phyloP scores from a whole-genome alignment of 1,140 invertebrate genomes.

The Telenomus remus region DNA sequence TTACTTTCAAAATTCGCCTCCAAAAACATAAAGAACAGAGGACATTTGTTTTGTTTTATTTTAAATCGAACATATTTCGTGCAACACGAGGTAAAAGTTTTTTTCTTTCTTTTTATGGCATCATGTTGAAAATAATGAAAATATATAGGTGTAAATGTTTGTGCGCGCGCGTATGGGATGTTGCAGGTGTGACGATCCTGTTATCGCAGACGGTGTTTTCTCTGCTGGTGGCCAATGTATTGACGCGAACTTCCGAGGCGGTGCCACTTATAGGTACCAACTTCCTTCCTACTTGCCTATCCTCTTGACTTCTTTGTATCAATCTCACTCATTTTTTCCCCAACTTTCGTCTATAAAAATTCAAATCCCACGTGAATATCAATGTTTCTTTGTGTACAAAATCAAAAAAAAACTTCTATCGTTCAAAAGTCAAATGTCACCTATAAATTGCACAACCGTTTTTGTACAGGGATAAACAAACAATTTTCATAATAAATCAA shows the following conservation, averaged over 20 bases:
- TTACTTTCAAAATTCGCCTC: not conserved
- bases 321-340: slow-evolving; percentile 5
- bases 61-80: slow-evolving; percentile 21
- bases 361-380: not conserved
- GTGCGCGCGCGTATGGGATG: slow-evolving; percentile 75
- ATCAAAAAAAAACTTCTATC: too few relatives aligned
- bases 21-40: not conserved
- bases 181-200: slow-evolving; percentile 98
- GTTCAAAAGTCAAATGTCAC: too few relatives aligned
- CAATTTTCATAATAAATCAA: too few relatives aligned
- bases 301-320: slow-evolving; percentile 41
- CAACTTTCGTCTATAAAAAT: not conserved
- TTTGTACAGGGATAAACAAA: too few relatives aligned
- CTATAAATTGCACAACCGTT: too few relatives aligned
- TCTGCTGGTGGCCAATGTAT: slow-evolving; percentile 96
- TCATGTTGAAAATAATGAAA: too few relatives aligned
- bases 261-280: slow-evolving; percentile 95
- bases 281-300: slow-evolving; percentile 58
- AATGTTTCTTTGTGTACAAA: not conserved
- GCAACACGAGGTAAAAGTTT: slow-evolving; percentile 37
- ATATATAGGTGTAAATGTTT: slow-evolving; percentile 43
- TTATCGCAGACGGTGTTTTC: slow-evolving; percentile 99
- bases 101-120: not conserved
- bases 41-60: not conserved
- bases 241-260: slow-evolving; percentile 97